Base-by-base conservation (phyloP, 2,113 vertebrate species). In the Hypanus sabinus region DNA sequence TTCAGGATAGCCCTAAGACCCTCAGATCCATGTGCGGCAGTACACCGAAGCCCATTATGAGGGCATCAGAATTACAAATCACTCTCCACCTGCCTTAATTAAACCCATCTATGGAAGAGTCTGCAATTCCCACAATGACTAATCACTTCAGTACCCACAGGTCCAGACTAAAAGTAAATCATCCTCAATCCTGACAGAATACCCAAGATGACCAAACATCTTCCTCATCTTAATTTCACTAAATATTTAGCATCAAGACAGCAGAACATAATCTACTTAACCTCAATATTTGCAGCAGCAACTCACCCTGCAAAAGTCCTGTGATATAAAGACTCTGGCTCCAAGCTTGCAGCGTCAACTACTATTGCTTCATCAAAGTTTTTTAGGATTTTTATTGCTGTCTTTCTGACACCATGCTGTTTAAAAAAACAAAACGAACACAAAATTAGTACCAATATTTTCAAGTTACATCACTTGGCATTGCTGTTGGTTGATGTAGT, bases 301-400 rank as follows among this genome's bases (percentile, higher is more conserved):
- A 76, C 98, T 98, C 97, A 99, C 99, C 99, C 99, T 95, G 99
- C 98, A 2, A 99, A 99, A 0, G 98, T 98, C 94, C 99, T 97
- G 94, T 99, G 98, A 96, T 99, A 99, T 33, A 99, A 95, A 85
- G 98, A 98, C 95, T 99, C 99, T 0, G 99, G 99, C 95, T 99
- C 99, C 97, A 99, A 96, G 95, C 98, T 99, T 95, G 98, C 97
- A 77, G 98, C 97, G 95, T 99, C 99, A 94, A 99, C 98, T 20
- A 98, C 98, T 97, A 99, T 99, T 57, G 98, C 99, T 97, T 99
- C 99, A 94, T 99, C 98, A 95, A 99, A 99, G 96, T 99, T 99
- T 96, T 99, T 99, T 96, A 99, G 96, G 96, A 99, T 99, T 97
- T 99, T 99, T 96, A 99, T 96, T 79, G 96, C 98, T 94, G 97